Conservation (phyloP, 2,113 vertebrate species). For the Indicator indicator region DNA sequence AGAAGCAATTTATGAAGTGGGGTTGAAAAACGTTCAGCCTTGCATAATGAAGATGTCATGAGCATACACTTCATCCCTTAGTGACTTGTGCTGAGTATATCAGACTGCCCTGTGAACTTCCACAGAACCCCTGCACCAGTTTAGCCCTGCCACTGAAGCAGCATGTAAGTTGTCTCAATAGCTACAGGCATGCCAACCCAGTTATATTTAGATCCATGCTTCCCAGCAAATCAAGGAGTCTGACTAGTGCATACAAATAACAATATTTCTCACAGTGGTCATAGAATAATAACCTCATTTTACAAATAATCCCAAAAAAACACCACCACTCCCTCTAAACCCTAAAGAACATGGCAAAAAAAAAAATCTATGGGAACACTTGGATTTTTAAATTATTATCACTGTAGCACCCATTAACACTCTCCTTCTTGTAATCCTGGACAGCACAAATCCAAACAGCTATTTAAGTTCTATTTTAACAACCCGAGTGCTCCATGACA, state of each 20-base stretch:
- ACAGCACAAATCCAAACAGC: not conserved
- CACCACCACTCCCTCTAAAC: accelerated
- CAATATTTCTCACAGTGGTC: not conserved
- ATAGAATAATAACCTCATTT: not conserved
- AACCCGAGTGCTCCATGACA: not conserved
- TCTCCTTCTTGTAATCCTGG: not conserved
- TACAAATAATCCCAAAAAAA: not conserved
- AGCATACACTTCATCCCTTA: not conserved
- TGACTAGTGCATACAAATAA: not conserved
- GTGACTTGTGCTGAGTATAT: not conserved
- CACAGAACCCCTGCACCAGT: not conserved
- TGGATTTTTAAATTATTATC: not conserved
- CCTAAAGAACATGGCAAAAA: not conserved
- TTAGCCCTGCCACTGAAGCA: not conserved
- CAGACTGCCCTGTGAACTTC: not conserved
- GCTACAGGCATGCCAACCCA: not conserved
- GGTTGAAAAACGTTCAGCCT: not conserved
- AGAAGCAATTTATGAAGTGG: not conserved
- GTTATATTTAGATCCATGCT: not conserved
- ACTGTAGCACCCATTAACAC: not conserved
- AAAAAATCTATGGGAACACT: not conserved
- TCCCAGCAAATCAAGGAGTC: not conserved
- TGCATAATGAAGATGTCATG: not conserved
- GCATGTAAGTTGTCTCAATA: not conserved
- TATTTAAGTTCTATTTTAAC: not conserved